Percentiles rank a stretch among this genome's conserved stretches.
Conservation (phyloP, 2,888 invertebrate species). For the Agrochola lychnidis region DNA sequence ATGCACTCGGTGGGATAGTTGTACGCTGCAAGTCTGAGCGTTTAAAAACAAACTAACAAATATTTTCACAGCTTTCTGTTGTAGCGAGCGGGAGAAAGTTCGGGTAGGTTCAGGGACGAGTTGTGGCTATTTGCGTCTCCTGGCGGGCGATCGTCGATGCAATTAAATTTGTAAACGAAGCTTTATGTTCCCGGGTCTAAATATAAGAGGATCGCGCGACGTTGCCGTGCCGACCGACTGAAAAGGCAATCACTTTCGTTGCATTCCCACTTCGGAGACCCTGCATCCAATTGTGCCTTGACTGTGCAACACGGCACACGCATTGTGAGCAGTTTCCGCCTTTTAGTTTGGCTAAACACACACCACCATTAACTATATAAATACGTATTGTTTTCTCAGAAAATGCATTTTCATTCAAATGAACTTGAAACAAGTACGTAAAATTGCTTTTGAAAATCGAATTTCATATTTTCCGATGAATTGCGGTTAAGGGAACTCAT, state of each 20-base stretch:
- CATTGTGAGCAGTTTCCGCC: conserved; percentile 45
- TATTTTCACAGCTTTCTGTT: conserved; percentile 72
- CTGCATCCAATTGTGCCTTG: conserved; percentile 55
- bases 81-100: conserved; percentile 83
- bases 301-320: conserved; percentile 42
- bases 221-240: conserved; percentile 77
- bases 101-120: conserved; percentile 89
- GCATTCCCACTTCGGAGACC: conserved; percentile 60
- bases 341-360: conserved; percentile 37
- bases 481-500: conserved; percentile 29
- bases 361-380: conserved; percentile 38
- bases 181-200: conserved; percentile 85
- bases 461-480: conserved; percentile 31
- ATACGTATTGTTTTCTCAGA: conserved; percentile 38
- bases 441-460: conserved; percentile 24
- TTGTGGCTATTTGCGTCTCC: conserved; percentile 86
- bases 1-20: conserved; percentile 57
- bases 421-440: conserved; percentile 1
- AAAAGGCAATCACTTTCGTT: conserved; percentile 74
- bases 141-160: conserved; percentile 89
- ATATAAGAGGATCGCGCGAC: conserved; percentile 81
- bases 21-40: conserved; percentile 41
- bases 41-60: conserved; percentile 76
- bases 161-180: conserved; percentile 89
- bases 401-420: conserved; percentile 47